Percentiles rank a stretch among this genome's conserved stretches.
These are phyloP conservation scores for Phyllostomus hastatus DNA, from an alignment of 2,113 vertebrate genomes.

Conservation along the genomic window DNA sequence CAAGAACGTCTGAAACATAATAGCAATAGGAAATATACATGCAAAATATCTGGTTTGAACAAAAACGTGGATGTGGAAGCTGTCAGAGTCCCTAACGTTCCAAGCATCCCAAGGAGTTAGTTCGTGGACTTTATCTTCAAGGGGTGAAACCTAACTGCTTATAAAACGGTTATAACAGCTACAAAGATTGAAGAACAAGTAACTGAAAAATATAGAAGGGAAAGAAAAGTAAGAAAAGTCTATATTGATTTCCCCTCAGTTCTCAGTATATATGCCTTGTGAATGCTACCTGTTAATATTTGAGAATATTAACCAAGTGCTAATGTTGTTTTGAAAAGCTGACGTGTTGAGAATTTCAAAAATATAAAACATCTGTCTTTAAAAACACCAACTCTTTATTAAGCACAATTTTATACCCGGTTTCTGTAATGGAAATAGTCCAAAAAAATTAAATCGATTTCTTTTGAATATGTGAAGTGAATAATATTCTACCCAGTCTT, in stretches of 20 bases:
- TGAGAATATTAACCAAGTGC: not conserved
- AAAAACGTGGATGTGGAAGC: not conserved
- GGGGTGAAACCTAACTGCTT: not conserved
- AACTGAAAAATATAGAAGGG: not conserved
- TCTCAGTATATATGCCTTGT: no score
- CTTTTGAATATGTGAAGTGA: conserved; percentile 23
- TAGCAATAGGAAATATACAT: not conserved
- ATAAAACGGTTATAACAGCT: not conserved
- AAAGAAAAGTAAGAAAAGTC: not conserved
- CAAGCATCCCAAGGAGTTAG: not conserved
- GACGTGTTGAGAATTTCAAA: not conserved
- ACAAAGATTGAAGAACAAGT: not conserved
- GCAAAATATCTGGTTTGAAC: not conserved
- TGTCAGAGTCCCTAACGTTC: not conserved
- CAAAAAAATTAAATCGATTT: not conserved
- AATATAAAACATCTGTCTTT: not conserved
- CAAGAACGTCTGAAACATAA: not conserved
- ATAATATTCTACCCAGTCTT: not conserved
- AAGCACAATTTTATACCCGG: not conserved
- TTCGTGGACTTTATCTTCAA: not conserved
- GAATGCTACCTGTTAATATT: not conserved
- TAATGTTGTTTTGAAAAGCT: not conserved
- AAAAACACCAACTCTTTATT: not conserved
- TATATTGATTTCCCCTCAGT: not conserved
- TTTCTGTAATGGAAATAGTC: conserved; percentile 22